phyloP scores from a whole-genome alignment of 2,888 invertebrate species.

The Nemurella pictetii region DNA sequence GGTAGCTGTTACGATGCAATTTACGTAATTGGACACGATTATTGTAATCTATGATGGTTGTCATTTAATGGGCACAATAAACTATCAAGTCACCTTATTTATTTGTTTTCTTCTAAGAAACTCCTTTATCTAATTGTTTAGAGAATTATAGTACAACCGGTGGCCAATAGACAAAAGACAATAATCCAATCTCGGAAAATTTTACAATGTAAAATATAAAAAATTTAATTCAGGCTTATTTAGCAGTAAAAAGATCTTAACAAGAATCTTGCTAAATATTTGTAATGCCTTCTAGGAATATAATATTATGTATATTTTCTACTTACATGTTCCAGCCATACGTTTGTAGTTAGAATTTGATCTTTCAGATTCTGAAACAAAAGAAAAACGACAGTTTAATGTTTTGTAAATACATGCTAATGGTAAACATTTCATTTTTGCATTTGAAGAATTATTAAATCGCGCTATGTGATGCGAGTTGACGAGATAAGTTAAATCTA shows the following conservation, averaged over 20 bases:
- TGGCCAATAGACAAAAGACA: too few species aligned
- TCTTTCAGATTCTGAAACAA: constrained; percentile 88
- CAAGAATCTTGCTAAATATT: too few species aligned
- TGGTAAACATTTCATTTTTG: background rate
- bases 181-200: too few species aligned
- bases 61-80: background rate
- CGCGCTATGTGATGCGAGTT: background rate
- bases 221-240: too few species aligned
- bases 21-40: background rate
- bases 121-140: too few species aligned
- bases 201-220: too few species aligned
- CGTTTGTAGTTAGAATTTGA: constrained; percentile 91
- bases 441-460: background rate
- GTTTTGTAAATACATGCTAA: background rate
- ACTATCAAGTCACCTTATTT: too few species aligned
- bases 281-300: background rate
- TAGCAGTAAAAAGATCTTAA: too few species aligned
- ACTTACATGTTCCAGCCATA: constrained; percentile 93
- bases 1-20: background rate
- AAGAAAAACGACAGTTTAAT: constrained; percentile 41
- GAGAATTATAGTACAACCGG: too few species aligned
- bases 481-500: background rate
- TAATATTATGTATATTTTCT: constrained; percentile 30
- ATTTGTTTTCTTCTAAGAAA: too few species aligned
- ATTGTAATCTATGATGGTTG: background rate